Evolutionary conservation across 2,888 invertebrate genomes (phyloP).

Genomic region (Ceraclea dissimilis): DNA sequence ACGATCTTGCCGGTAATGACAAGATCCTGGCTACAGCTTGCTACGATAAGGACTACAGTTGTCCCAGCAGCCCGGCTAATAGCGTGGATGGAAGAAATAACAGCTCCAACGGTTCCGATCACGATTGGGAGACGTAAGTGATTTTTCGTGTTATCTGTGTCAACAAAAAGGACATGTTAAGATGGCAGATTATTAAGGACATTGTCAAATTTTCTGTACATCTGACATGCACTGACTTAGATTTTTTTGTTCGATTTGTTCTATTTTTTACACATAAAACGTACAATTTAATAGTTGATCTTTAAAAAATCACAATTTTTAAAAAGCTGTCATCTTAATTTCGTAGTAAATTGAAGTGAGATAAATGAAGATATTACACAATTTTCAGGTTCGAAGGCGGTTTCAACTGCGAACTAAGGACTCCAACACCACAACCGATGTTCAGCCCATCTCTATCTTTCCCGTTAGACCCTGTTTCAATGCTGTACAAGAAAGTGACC

Average conservation of each 20-base stretch:
- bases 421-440: conserved; percentile 26
- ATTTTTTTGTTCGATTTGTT: too few relatives aligned
- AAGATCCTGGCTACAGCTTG: conserved; percentile 49
- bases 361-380: too few relatives aligned
- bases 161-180: too few relatives aligned
- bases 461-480: conserved; percentile 44
- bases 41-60: conserved; percentile 54
- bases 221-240: too few relatives aligned
- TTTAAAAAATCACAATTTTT: too few relatives aligned
- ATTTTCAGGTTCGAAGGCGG: conserved; percentile 44
- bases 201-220: too few relatives aligned
- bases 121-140: conserved; percentile 35
- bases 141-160: background rate
- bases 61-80: conserved; percentile 51
- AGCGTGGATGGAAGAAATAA: conserved; percentile 29
- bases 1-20: conserved; percentile 43
- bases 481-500: conserved; percentile 55
- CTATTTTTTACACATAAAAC: too few relatives aligned
- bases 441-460: conserved; percentile 37
- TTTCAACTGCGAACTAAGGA: conserved; percentile 33
- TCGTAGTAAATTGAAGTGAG: too few relatives aligned
- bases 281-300: too few relatives aligned
- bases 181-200: too few relatives aligned
- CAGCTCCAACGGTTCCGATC: conserved; percentile 24
- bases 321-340: too few relatives aligned